Evolutionary conservation across 2,113 vertebrate genomes (phyloP), one percentile per base, ranked within the genome.

Genomic region (Sciurus niger): DNA sequence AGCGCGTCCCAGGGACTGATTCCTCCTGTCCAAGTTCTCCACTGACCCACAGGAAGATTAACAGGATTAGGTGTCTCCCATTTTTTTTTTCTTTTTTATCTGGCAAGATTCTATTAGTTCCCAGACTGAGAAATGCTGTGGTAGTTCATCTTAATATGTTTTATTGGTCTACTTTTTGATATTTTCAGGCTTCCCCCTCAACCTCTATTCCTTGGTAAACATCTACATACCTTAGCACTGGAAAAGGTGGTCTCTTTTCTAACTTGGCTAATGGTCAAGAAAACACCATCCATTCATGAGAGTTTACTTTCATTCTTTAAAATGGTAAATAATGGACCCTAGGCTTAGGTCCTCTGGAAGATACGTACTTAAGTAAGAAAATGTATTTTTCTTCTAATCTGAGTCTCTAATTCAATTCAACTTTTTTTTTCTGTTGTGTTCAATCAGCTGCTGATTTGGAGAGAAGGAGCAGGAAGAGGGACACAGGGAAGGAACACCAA

Each of bases 21-120:
- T 96, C 94, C 76, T 96, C 96, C 83, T 91, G 51, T 92, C 89
- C 95, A 94, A 92, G 25, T 48, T 97, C 95, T 65, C 72, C 65
- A 55, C n/a, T 93, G 89, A 97, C 87, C 86, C 96, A 96, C 28
- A 93, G 85, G 63, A 97, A 98, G 83, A 98, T 96, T 96, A 98
- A 98, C 68, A 90, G 94, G 84, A 98, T 98, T 98, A 95, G 25
- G 30, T 94, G 6, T 16, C 76, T 97, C 90, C 97, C 30, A 22
- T 89, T 93, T 43, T 8, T 30, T 53, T 18, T 18, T 37, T 84
- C 53, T 96, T 93, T 90, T 91, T 40, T 37, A 28, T 85, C 93
- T 90, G 80, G 28, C 63, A 93, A 74, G 28, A 86, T 70, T 92
- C 72, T 74, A n/a, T 20, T 14, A 92, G n/a, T 89, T 95, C 70